These are phyloP conservation scores for Brotogeris chrysoptera DNA, from an alignment of 2,797 vertebrate species.

Conservation along the genomic window DNA sequence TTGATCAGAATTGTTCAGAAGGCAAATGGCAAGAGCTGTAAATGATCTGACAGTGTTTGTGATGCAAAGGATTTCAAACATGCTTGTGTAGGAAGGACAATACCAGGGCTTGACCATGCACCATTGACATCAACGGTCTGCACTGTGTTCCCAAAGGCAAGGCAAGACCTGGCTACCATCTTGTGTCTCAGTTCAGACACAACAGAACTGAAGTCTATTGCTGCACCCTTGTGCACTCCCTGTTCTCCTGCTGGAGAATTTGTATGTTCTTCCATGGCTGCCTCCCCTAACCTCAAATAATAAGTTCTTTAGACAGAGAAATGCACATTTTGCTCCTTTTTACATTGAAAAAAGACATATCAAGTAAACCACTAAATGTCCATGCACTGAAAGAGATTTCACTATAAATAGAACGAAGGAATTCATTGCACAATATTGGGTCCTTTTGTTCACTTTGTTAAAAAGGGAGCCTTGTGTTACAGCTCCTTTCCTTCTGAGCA, in stretches of 20 bases:
- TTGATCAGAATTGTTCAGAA: neutral
- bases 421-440: neutral
- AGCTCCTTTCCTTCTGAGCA: neutral
- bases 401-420: neutral
- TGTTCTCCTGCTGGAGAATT: neutral
- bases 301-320: neutral
- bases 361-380: neutral
- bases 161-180: neutral
- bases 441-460: constrained; percentile 4
- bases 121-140: neutral
- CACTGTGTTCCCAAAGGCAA: neutral
- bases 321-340: neutral
- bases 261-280: accelerated
- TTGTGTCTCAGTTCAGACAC: neutral
- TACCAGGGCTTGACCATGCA: neutral
- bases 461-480: neutral
- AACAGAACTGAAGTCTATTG: neutral
- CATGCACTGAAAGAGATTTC: neutral
- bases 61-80: neutral
- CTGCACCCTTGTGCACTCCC: accelerated
- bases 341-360: neutral
- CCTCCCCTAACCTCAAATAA: neutral
- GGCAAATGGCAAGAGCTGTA: neutral
- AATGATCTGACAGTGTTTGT: neutral
- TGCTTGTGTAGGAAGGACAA: neutral